Base-by-base conservation (phyloP, 2,797 vertebrate genomes). In the Crenichthys baileyi region DNA sequence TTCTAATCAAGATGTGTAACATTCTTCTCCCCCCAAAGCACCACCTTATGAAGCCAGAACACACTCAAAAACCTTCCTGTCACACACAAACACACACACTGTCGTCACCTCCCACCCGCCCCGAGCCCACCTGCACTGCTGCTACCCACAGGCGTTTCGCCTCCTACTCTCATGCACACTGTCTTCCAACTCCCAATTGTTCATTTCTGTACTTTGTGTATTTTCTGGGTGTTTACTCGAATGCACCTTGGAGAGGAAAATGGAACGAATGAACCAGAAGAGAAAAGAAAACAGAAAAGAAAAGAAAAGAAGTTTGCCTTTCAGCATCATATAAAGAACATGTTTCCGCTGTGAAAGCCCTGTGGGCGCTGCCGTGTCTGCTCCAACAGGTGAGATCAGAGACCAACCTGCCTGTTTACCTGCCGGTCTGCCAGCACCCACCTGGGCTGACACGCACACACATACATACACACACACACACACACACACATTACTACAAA, bases 361-460 rank as follows among this genome's bases (percentile, higher is more conserved):
- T 81, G 86, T 77, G 89, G 92, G 89, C 92, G 85, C 85, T 89
- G 85, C 76, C 51, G 81, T 79, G 88, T 92, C 91, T 92, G 87
- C 91, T 85, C 81, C 86, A 87, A 85, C 93, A 93, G 90, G 90
- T 92, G 92, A 94, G 92, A 93, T 94, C 91, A 94, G 85, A 93
- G 89, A 92, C 76, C 83, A 85, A 83, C 78, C 90, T 90, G 87
- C 88, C 90, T 91, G 90, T 93, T 93, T 93, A 91, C 88, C 90
- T 93, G 92, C 83, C 85, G 77, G 88, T 93, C 93, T 93, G 90
- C 93, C 92, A 91, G 92, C 91, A 90, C 85, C 85, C 87, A 86
- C 82, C 90, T 87, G 89, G 85, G 85, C 81, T 83, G 71, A 72
- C 71, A 55, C 81, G 48, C 76, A 55, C 73, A 70, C 77, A 81